Percentiles rank a stretch among this genome's conserved stretches.
phyloP scores from a whole-genome alignment of 2,113 vertebrate species.

The Eulacestoma nigropectus region DNA sequence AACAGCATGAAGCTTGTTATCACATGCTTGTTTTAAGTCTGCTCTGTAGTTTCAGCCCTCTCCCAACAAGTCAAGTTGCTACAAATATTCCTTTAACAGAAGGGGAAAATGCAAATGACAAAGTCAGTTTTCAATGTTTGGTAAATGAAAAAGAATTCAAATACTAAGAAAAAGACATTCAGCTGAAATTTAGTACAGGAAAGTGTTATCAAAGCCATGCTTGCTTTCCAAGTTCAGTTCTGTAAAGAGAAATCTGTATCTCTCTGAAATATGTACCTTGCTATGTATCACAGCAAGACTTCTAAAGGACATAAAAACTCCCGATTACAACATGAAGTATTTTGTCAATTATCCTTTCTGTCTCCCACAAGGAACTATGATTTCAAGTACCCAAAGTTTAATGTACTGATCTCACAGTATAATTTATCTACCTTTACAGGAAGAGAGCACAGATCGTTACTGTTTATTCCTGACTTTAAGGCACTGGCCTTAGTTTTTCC shows the following conservation, averaged over 20 bases:
- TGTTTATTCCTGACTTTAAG: not conserved
- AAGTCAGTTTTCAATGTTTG: not conserved
- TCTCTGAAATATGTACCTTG: not conserved
- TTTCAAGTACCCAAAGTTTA: not conserved
- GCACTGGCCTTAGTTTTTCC: not conserved
- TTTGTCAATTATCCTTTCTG: not conserved
- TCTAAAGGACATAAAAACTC: rapidly evolving
- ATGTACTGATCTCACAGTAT: not conserved
- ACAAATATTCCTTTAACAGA: not conserved
- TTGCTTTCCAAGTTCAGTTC: not conserved
- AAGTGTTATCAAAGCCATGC: not conserved
- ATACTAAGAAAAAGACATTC: not conserved
- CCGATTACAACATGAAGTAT: not conserved
- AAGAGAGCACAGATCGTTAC: not conserved
- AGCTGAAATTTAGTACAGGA: not conserved
- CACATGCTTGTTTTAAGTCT: not conserved
- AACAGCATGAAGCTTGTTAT: not conserved
- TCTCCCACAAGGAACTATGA: not conserved
- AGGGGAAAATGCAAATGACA: not conserved
- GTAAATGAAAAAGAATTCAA: not conserved
- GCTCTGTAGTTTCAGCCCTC: not conserved
- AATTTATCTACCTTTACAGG: not conserved
- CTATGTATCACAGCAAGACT: not conserved
- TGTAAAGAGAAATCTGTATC: not conserved
- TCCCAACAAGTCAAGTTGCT: not conserved